phyloP scores from a whole-genome alignment of 2,888 invertebrate genomes.

The Halictus quadricinctus region DNA sequence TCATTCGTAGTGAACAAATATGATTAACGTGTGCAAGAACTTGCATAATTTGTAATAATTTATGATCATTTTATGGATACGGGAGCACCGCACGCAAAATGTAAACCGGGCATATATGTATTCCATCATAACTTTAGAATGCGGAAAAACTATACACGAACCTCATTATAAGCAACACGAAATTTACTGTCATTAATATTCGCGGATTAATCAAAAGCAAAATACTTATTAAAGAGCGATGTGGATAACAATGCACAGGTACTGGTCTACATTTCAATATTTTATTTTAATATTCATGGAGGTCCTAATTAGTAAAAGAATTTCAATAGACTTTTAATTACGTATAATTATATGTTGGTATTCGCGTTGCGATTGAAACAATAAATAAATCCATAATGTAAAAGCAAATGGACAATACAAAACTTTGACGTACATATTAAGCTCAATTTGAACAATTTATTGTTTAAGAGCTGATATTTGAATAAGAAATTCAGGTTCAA shows the following conservation, averaged over 20 bases:
- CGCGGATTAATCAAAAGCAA: background rate
- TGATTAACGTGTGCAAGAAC: conserved; percentile 28
- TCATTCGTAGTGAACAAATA: conserved; percentile 23
- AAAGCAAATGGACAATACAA: background rate
- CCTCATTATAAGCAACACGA: background rate
- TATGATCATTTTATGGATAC: conserved; percentile 11
- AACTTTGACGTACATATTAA: background rate
- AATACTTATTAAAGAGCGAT: conserved; percentile 9
- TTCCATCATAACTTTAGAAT: background rate
- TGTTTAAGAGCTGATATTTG: too few species aligned
- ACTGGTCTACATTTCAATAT: background rate
- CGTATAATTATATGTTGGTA: background rate
- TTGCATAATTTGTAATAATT: conserved; percentile 30
- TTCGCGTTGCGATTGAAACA: background rate
- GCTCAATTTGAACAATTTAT: background rate
- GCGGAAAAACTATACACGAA: background rate
- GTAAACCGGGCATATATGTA: conserved; percentile 1
- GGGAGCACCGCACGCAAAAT: background rate
- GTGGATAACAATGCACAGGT: too few species aligned
- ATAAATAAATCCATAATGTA: background rate
- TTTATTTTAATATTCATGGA: conserved; percentile 7
- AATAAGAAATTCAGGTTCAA: too few species aligned
- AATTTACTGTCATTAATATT: conserved; percentile 13
- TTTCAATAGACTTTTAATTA: background rate
- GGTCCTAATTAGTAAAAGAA: background rate